Percentiles rank a stretch among this genome's conserved stretches.
phyloP scores from a whole-genome alignment of 2,888 invertebrate genomes.

The Tryphoninae sp. region DNA sequence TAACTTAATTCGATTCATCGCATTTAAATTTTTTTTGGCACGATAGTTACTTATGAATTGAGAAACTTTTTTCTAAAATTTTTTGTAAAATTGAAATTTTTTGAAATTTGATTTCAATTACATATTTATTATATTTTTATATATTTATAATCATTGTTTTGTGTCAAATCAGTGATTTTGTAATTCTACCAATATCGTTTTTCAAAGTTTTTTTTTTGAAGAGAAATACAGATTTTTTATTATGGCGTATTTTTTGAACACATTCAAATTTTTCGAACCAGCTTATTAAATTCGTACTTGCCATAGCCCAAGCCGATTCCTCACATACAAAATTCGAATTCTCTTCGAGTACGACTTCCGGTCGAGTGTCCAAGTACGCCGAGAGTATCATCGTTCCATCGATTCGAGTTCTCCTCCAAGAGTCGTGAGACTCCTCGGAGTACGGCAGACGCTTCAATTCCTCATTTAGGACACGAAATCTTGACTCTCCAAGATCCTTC shows the following conservation, averaged over 20 bases:
- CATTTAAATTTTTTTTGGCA: not conserved
- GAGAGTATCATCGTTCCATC: conserved; percentile 62
- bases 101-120: too few relatives aligned
- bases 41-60: not conserved
- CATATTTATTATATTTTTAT: too few relatives aligned
- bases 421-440: conserved; percentile 48
- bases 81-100: too few relatives aligned
- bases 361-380: conserved; percentile 68
- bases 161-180: too few relatives aligned
- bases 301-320: conserved; percentile 63
- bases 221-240: too few relatives aligned
- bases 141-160: too few relatives aligned
- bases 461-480: conserved; percentile 26
- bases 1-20: not conserved
- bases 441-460: conserved; percentile 51
- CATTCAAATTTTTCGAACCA: too few relatives aligned
- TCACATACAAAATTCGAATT: conserved; percentile 33
- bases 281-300: conserved; percentile 15
- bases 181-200: too few relatives aligned
- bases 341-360: conserved; percentile 68
- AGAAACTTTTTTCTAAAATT: conserved; percentile 2
- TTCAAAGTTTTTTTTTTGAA: too few relatives aligned
- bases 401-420: conserved; percentile 59
- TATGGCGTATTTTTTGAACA: too few relatives aligned
- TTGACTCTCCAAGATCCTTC: conserved; percentile 50